phyloP scores from a whole-genome alignment of 2,888 invertebrate genomes.

The Agrotis puta region DNA sequence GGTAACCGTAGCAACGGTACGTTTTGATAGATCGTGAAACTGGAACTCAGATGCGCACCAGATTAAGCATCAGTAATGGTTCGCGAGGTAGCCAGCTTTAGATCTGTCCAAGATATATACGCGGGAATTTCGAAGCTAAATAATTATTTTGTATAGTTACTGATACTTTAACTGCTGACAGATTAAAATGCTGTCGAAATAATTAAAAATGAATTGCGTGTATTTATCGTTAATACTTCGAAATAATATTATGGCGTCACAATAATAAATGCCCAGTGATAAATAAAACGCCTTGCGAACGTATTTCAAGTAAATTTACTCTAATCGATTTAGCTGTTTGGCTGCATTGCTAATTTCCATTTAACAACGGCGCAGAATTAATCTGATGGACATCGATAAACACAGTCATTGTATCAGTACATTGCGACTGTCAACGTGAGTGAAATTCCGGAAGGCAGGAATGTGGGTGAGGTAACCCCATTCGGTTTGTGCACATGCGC shows the following conservation, averaged over 20 bases:
- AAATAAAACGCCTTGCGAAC: constrained; percentile 50
- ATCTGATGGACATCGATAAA: constrained; percentile 71
- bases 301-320: constrained; percentile 62
- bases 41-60: constrained; percentile 60
- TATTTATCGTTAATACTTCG: constrained; percentile 7
- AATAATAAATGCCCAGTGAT: constrained; percentile 37
- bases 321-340: constrained; percentile 53
- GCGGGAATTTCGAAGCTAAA: constrained; percentile 39
- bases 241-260: constrained; percentile 31
- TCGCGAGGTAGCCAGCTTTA: constrained; percentile 43
- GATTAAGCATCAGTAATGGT: constrained; percentile 63
- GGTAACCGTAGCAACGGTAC: constrained; percentile 64
- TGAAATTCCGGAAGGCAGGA: constrained; percentile 89
- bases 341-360: constrained; percentile 62
- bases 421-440: constrained; percentile 83
- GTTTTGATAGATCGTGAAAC: constrained; percentile 65
- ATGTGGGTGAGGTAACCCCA: constrained; percentile 89
- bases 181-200: constrained; percentile 6
- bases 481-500: constrained; percentile 87
- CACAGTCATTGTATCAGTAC: constrained; percentile 78
- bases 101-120: constrained; percentile 53
- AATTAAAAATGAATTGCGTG: constrained; percentile 31
- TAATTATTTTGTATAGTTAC: constrained; percentile 49
- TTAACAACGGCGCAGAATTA: constrained; percentile 58
- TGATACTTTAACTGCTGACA: constrained; percentile 23